A percentile compares a stretch with the other conserved stretches of the same genome.
phyloP scores from a whole-genome alignment of 1,140 invertebrate species.

The Drusus annulatus region DNA sequence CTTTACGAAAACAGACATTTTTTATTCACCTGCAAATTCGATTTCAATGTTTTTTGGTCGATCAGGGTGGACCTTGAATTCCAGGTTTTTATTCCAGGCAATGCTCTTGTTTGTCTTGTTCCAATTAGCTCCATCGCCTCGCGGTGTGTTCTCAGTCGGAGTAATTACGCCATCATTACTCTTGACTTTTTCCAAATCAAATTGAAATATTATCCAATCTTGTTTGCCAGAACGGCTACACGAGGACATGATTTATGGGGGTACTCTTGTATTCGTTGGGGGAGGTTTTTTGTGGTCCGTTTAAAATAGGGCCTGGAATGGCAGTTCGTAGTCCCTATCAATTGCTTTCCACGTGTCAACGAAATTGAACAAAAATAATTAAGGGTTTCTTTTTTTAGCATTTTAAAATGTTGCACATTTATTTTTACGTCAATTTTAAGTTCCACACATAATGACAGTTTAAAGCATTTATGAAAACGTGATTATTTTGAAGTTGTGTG shows the following conservation, averaged over 20 bases:
- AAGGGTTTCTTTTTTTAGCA: too few species aligned
- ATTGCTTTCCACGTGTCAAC: too few species aligned
- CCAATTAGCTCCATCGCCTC: slow-evolving; percentile 1
- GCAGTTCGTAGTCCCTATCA: too few species aligned
- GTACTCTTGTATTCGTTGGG: not conserved
- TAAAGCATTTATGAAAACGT: too few species aligned
- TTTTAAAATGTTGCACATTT: too few species aligned
- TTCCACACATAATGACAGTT: too few species aligned
- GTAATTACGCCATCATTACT: slow-evolving; percentile 33
- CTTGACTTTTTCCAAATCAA: slow-evolving; percentile 41
- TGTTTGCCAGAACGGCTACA: not conserved
- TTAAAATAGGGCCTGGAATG: too few species aligned
- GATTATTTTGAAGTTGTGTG: too few species aligned
- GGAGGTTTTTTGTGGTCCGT: not conserved
- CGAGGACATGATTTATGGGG: slow-evolving; percentile 15
- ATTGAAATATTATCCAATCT: slow-evolving; percentile 44
- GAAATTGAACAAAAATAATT: too few species aligned
- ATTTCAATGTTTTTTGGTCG: not conserved
- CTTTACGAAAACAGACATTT: too few species aligned
- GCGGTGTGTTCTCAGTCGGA: not conserved
- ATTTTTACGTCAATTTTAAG: too few species aligned
- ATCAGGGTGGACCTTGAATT: not conserved
- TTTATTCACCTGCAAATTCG: not conserved
- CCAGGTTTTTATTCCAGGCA: not conserved
- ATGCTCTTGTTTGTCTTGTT: not conserved